Evolutionary conservation across 92 coral and sea anemone genomes (phyloP), one percentile per base, ranked within the genome.

Genomic region (Zoanthus gigantus): DNA sequence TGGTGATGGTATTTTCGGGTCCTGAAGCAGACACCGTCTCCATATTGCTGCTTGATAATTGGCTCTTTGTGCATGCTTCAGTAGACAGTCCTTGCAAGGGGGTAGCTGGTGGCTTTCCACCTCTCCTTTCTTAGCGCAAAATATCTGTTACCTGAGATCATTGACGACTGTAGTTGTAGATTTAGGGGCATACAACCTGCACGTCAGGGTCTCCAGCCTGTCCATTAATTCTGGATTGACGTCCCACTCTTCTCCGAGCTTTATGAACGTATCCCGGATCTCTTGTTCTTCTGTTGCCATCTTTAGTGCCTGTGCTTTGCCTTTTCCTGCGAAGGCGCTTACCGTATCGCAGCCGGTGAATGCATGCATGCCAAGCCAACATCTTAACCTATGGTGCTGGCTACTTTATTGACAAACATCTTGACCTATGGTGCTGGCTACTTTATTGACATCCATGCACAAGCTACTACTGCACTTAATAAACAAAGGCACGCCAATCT

Each of bases 291-390:
- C 83, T 74, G 71, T 87, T 32, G 47, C 82, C 28, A 82, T 83
- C 71, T 91, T 88, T 61, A 87, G 83, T 34, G 88, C 94, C 37
- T 67, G 60, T 68, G 72, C 83, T 80, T 88, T 88, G 85, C 79
- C 79, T 78, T 88, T 65, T 83, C 91, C 91, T 48, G 48, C 44
- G 65, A 88, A 88, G 61, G 88, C 90, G 80, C 90, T 80, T 32
- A 90, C 88, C 44, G 83, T 90, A 46, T 90, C 93, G 71, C 93
- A 90, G 65, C 90, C 93, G 56, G 90, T 86, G 72, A 90, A 90
- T 73, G 92, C 92, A 79, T 90, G 90, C 16, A 90, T 86, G 29
- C 92, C 92, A 37, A 86, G 90, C 84, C 81, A 68, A 90, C 74
- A 17, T 86, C 57, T 44, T 82, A 15, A 5, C 90, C 93, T 57